Evolutionary conservation across 2,113 vertebrate species (phyloP).

Genomic region (Dipodomys spectabilis): DNA sequence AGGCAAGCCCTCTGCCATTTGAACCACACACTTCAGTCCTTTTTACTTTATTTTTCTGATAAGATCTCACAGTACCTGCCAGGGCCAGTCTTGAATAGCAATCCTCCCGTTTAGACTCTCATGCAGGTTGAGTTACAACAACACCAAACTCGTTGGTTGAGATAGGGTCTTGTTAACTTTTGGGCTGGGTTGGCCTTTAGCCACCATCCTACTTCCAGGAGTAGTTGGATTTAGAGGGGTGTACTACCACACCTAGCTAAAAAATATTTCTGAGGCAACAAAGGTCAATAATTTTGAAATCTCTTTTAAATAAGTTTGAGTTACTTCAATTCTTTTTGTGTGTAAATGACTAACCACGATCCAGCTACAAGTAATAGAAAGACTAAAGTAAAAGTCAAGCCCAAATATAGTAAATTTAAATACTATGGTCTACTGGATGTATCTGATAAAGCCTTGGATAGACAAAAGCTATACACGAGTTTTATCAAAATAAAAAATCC

Average conservation of each 20-base stretch:
- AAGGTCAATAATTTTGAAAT: constrained; percentile 19
- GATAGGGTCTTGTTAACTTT: no score
- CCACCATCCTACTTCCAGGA: no score
- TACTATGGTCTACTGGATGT: accelerated
- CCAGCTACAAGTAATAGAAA: background rate
- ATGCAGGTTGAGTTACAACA: no score
- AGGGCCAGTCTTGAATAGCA: no score
- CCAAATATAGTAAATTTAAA: background rate
- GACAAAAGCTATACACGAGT: background rate
- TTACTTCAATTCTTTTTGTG: background rate
- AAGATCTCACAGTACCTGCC: no score
- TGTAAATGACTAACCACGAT: background rate
- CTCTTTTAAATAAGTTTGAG: constrained; percentile 1
- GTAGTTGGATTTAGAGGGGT: background rate
- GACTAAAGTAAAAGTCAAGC: background rate
- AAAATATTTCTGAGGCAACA: background rate
- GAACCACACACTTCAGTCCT: no score
- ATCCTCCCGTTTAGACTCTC: no score
- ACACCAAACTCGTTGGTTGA: no score
- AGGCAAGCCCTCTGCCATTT: no score
- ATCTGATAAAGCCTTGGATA: background rate
- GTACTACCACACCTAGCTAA: background rate
- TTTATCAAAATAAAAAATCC: constrained; percentile 14
- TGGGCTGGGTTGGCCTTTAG: no score
- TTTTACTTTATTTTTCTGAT: no score